A percentile compares a stretch with the other conserved stretches of the same genome.
phyloP scores from a whole-genome alignment of 2,113 vertebrate genomes.

The Gymnocephalus cernua region DNA sequence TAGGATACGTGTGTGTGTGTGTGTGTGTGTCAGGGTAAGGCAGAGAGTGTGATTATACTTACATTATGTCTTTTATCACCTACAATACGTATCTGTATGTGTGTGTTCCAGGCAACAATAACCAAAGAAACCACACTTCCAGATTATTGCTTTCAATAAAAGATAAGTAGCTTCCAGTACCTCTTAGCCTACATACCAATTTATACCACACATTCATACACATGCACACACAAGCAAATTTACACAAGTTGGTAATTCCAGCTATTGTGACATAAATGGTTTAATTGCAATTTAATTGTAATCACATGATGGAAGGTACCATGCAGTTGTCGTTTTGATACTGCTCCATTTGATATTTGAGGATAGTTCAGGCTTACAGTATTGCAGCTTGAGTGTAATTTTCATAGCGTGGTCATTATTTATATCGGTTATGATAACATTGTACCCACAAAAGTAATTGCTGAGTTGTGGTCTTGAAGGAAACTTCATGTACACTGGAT shows the following conservation, averaged over 20 bases:
- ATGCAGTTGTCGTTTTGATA: slow-evolving; percentile 6
- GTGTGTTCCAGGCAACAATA: slow-evolving; percentile 64
- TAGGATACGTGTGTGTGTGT: slow-evolving; percentile 49
- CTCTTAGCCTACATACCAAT: slow-evolving; percentile 29
- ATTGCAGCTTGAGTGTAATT: slow-evolving; percentile 21
- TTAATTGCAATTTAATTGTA: slow-evolving; percentile 42
- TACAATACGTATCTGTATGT: slow-evolving; percentile 41
- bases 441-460: neutral
- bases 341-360: slow-evolving; percentile 14
- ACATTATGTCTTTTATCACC: slow-evolving; percentile 71
- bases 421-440: neutral
- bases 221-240: slow-evolving; percentile 50
- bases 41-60: slow-evolving; percentile 59
- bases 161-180: slow-evolving; percentile 57
- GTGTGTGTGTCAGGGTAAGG: slow-evolving; percentile 30
- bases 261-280: slow-evolving; percentile 41
- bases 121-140: slow-evolving; percentile 63
- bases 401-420: slow-evolving; percentile 6
- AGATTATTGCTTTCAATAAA: slow-evolving; percentile 67
- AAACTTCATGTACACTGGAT: neutral
- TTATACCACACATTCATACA: slow-evolving; percentile 27
- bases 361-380: slow-evolving; percentile 29
- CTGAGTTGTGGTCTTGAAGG: neutral
- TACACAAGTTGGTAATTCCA: slow-evolving; percentile 52
- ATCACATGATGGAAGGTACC: slow-evolving; percentile 34